These are phyloP conservation scores for Pteruthius melanotis DNA, from an alignment of 2,113 vertebrate genomes.

Conservation along the genomic window DNA sequence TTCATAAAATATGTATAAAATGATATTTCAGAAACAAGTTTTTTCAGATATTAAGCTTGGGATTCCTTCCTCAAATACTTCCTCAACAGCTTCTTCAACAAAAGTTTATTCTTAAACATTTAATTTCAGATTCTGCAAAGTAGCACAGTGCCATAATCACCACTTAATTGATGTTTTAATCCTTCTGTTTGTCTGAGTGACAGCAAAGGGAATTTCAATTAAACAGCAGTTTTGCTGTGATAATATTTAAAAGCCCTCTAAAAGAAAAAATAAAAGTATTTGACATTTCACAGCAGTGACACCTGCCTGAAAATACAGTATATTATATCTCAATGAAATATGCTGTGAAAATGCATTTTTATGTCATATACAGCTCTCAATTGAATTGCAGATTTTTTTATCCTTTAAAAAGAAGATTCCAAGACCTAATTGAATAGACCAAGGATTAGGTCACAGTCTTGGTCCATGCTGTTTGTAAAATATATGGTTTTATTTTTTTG, in stretches of 20 bases:
- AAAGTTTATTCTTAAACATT: conserved; percentile 10
- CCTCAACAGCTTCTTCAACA: background rate
- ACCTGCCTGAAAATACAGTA: background rate
- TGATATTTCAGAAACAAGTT: background rate
- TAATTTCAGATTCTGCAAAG: background rate
- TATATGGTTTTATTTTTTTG: background rate
- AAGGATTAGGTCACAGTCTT: background rate
- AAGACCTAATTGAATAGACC: background rate
- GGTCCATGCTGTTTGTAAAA: background rate
- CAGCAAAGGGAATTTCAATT: conserved; percentile 38
- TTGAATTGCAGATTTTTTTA: background rate
- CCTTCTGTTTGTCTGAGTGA: conserved; percentile 24
- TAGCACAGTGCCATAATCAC: background rate
- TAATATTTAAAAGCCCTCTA: background rate
- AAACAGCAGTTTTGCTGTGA: conserved; percentile 4
- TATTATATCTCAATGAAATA: background rate
- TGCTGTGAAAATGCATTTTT: background rate
- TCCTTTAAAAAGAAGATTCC: background rate
- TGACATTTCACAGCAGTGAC: conserved; percentile 2
- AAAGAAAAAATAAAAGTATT: background rate
- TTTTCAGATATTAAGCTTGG: background rate
- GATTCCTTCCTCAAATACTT: background rate
- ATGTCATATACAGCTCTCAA: background rate
- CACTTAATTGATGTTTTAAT: conserved; percentile 42
- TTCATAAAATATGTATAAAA: background rate